Evolutionary conservation across 2,113 vertebrate genomes (phyloP).

Genomic region (Nycticorax nycticorax): DNA sequence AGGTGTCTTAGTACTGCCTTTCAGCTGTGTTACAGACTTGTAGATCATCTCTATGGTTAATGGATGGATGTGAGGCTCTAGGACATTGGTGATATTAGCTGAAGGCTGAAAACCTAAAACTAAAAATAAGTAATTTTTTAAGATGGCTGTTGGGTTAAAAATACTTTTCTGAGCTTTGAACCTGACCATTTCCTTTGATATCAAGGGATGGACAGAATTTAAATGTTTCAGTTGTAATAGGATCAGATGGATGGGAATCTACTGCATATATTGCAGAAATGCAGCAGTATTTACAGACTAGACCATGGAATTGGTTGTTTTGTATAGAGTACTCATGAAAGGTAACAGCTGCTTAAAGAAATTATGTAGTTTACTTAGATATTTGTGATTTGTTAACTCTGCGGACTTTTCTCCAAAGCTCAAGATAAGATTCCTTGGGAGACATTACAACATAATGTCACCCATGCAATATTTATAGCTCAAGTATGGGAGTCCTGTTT

Average conservation of each 20-base stretch:
- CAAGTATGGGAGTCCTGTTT: neutral
- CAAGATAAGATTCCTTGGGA: neutral
- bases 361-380: neutral
- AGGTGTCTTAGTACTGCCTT: neutral
- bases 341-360: neutral
- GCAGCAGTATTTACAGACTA: neutral
- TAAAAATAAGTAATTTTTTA: neutral
- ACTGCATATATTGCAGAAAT: neutral
- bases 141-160: neutral
- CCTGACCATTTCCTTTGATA: neutral
- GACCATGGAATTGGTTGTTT: neutral
- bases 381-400: neutral
- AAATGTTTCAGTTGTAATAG: neutral
- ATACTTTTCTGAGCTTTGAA: neutral
- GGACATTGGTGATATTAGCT: neutral
- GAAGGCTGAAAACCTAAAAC: neutral
- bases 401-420: neutral
- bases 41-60: neutral
- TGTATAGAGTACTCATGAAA: neutral
- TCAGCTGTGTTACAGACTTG: neutral
- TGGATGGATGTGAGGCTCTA: neutral
- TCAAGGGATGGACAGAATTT: neutral
- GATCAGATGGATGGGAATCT: neutral
- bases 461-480: neutral
- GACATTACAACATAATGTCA: neutral